Evolutionary conservation across 2,113 vertebrate species (phyloP).

Genomic region (Vimba vimba): DNA sequence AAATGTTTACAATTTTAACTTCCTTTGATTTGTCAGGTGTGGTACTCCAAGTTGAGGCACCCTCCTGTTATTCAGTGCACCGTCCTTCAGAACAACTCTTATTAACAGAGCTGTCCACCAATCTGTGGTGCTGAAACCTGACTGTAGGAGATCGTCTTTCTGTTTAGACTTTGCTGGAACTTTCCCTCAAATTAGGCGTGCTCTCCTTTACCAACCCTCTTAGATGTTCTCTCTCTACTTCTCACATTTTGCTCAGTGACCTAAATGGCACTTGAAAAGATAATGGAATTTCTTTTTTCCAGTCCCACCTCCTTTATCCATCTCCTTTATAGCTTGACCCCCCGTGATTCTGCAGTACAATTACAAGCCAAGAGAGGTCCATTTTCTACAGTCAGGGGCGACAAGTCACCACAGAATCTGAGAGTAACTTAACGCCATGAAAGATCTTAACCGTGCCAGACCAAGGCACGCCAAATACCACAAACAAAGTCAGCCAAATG

Average conservation of each 20-base stretch:
- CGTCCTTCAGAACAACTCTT: slow-evolving; percentile 3
- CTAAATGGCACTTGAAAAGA: slow-evolving; percentile 78
- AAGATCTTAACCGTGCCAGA: background rate
- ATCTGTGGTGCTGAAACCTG: slow-evolving; percentile 66
- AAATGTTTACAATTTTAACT: background rate
- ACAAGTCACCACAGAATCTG: background rate
- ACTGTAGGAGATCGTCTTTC: background rate
- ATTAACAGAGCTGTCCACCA: slow-evolving; percentile 65
- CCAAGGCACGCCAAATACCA: background rate
- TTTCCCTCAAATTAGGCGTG: background rate
- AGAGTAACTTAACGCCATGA: slow-evolving; percentile 11
- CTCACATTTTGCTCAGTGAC: slow-evolving; percentile 54
- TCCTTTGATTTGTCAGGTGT: slow-evolving; percentile 8
- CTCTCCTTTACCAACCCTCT: background rate
- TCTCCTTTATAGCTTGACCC: slow-evolving; percentile 38
- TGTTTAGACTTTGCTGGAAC: background rate
- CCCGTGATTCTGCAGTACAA: slow-evolving; percentile 67
- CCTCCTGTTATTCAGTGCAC: background rate
- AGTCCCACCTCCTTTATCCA: slow-evolving; percentile 71
- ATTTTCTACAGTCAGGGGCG: slow-evolving; percentile 1
- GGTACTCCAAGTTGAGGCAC: background rate
- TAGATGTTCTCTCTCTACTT: background rate
- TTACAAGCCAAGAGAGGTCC: slow-evolving; percentile 65
- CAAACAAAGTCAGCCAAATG: slow-evolving; percentile 3
- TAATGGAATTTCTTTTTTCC: slow-evolving; percentile 76